phyloP scores from a whole-genome alignment of 1,140 invertebrate genomes.

The Radopholus similis region DNA sequence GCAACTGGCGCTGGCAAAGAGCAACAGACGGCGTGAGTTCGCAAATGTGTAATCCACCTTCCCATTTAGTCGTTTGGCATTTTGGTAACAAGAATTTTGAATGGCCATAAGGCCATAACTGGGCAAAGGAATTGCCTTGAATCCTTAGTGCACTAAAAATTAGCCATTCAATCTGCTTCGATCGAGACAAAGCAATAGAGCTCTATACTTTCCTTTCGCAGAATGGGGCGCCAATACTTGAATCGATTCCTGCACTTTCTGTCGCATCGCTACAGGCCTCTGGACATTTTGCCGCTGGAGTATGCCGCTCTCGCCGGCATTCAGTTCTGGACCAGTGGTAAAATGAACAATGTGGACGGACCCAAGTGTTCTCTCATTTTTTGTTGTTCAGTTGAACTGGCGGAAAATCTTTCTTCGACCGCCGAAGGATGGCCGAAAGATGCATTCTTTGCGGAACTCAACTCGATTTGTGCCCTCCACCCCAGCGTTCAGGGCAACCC shows the following conservation, averaged over 20 bases:
- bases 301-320: slow-evolving; percentile 7
- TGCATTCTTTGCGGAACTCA: not conserved
- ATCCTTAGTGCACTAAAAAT: too few relatives aligned
- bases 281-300: not conserved
- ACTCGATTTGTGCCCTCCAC: not conserved
- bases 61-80: too few relatives aligned
- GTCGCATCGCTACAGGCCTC: not conserved
- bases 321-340: slow-evolving; percentile 8
- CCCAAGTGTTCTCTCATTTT: too few relatives aligned
- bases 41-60: too few relatives aligned
- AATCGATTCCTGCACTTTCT: not conserved
- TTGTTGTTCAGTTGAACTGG: not conserved
- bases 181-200: too few relatives aligned
- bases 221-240: not conserved
- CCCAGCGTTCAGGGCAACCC: not conserved
- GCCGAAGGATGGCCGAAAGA: not conserved
- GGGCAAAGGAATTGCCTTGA: too few relatives aligned
- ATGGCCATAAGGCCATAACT: not conserved
- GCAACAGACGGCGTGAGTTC: not conserved
- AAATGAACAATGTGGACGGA: not conserved
- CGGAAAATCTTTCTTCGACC: not conserved
- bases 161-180: too few relatives aligned
- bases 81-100: not conserved
- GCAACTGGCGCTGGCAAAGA: not conserved
- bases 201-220: too few relatives aligned